Evolutionary conservation across 2,888 invertebrate species (phyloP).

Genomic region (Ecliptopera silaceata): DNA sequence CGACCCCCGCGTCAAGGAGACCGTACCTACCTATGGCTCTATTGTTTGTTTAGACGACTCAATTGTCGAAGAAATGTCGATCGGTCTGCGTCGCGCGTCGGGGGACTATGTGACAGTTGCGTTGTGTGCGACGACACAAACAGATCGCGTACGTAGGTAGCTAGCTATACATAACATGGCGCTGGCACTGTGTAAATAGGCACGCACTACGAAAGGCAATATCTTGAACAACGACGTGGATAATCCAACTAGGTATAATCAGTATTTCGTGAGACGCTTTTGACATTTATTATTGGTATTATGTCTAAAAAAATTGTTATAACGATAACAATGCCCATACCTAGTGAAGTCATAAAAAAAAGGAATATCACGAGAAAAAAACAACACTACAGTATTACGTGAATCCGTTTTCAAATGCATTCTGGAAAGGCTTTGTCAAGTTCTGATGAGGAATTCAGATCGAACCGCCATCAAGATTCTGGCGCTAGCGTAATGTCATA

Average conservation of each 20-base stretch:
- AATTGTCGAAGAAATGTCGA: conserved; percentile 19
- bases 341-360: too few species aligned
- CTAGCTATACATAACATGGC: neutral
- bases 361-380: too few species aligned
- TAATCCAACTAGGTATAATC: neutral
- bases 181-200: neutral
- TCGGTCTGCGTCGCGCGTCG: conserved; percentile 3
- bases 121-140: neutral
- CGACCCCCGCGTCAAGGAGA: conserved; percentile 26
- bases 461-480: neutral
- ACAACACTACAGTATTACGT: neutral
- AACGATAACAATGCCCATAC: too few species aligned
- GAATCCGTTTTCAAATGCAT: neutral
- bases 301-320: neutral
- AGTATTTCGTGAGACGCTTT: neutral
- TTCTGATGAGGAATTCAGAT: neutral
- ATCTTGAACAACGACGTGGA: neutral
- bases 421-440: neutral
- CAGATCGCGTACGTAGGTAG: neutral
- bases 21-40: conserved; percentile 17
- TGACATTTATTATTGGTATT: neutral
- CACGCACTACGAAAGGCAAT: neutral
- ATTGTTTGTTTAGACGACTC: conserved; percentile 18
- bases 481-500: conserved; percentile 14
- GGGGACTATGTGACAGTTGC: conserved; percentile 6